These are phyloP conservation scores for Coenonympha arcania DNA, from an alignment of 2,888 invertebrate genomes.

Conservation along the genomic window DNA sequence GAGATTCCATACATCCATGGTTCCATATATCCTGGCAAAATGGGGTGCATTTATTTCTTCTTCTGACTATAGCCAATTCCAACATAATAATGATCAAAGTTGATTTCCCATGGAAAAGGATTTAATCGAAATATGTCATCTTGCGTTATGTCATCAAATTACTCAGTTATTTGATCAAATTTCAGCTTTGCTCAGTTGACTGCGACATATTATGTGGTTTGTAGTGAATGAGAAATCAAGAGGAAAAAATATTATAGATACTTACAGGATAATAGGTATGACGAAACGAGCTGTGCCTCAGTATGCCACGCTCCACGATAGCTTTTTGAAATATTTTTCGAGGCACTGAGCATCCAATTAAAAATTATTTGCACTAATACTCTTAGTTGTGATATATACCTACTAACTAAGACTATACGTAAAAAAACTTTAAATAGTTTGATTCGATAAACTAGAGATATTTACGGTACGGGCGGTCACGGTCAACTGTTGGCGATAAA, in stretches of 20 bases:
- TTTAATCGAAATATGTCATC: no score
- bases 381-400: neutral
- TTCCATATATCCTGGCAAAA: no score
- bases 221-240: conserved; percentile 67
- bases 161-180: no score
- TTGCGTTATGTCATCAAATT: no score
- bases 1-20: no score
- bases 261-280: conserved; percentile 69
- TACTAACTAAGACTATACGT: neutral
- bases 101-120: no score
- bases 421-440: conserved; percentile 25
- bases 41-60: no score
- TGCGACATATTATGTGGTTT: no score
- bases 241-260: conserved; percentile 56
- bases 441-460: conserved; percentile 29
- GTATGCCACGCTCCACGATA: conserved; percentile 37
- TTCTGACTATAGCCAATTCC: no score
- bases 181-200: no score
- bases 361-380: neutral
- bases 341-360: neutral
- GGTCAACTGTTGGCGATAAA: conserved; percentile 49
- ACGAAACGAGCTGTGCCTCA: conserved; percentile 43
- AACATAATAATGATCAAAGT: no score
- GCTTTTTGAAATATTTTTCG: neutral
- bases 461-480: conserved; percentile 35